These are phyloP conservation scores for Peromyscus nudipes DNA, from an alignment of 2,797 vertebrate species.

Conservation along the genomic window DNA sequence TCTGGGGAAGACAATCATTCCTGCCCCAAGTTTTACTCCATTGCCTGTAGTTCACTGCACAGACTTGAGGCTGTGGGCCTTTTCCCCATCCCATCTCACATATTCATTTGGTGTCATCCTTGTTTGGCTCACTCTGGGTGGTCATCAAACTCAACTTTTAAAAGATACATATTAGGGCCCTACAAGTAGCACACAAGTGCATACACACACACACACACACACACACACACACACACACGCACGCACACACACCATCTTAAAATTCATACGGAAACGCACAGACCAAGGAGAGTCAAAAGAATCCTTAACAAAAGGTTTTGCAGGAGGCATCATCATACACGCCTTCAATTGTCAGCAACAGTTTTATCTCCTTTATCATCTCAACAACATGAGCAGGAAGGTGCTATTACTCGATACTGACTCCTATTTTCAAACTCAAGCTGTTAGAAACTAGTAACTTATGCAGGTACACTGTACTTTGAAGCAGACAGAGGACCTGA, in stretches of 20 bases:
- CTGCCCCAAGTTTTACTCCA: not conserved
- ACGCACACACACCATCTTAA: not conserved
- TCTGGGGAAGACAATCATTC: not conserved
- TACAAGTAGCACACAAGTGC: not conserved
- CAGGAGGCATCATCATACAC: not conserved
- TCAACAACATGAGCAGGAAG: not conserved
- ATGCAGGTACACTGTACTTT: not conserved
- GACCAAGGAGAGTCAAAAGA: not conserved
- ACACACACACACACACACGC: not conserved
- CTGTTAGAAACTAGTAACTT: not conserved
- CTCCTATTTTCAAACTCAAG: not conserved
- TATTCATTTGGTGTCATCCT: not conserved
- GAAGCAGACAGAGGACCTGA: conserved; percentile 23
- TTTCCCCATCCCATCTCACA: not conserved
- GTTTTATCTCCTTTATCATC: not conserved
- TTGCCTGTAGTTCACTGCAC: not conserved
- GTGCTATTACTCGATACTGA: not conserved
- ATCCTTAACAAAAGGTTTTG: not conserved
- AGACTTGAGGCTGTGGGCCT: not conserved
- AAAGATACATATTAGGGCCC: not conserved
- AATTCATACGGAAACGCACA: not conserved
- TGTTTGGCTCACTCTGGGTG: not conserved
- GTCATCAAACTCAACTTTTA: not conserved
- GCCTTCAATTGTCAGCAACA: not conserved
- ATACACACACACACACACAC: not conserved